Conservation (phyloP, 2,113 vertebrate species). For the Nesogale talazaci region DNA sequence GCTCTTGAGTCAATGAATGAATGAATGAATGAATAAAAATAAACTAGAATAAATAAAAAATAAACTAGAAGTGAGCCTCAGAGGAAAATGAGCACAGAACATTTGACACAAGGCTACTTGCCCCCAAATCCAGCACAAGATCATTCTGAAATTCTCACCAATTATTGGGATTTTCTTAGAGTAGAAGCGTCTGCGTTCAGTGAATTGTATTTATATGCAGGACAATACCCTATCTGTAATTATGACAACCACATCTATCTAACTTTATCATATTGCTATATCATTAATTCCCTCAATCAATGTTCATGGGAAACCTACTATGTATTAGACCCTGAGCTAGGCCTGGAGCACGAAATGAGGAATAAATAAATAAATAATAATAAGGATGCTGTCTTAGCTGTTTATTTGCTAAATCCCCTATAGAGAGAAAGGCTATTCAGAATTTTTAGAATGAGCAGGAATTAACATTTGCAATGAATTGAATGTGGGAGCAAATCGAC, state of each 20-base stretch:
- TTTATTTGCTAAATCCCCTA: not conserved
- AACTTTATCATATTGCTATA: not conserved
- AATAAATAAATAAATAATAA: not conserved
- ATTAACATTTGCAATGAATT: not conserved
- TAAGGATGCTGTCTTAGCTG: not conserved
- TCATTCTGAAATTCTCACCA: rapidly evolving
- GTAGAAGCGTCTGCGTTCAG: not conserved
- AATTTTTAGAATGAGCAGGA: conserved; percentile 51
- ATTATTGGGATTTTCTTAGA: not conserved
- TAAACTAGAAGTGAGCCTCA: not conserved
- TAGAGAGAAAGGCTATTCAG: not conserved
- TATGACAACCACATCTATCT: rapidly evolving
- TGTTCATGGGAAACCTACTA: not conserved
- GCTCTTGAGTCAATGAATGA: not conserved
- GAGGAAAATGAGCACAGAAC: not conserved
- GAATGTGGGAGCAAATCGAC: not conserved
- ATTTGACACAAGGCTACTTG: not conserved
- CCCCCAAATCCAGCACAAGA: not conserved
- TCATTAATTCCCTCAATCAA: not conserved
- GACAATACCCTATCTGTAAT: rapidly evolving
- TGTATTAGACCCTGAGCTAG: not conserved
- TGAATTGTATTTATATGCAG: rapidly evolving
- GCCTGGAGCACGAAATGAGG: not conserved
- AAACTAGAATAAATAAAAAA: too few relatives aligned
- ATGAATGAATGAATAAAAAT: not conserved